Percentiles rank a stretch among this genome's conserved stretches.
Evolutionary conservation across 2,113 vertebrate species (phyloP).

Genomic region (Erythrocebus patas): DNA sequence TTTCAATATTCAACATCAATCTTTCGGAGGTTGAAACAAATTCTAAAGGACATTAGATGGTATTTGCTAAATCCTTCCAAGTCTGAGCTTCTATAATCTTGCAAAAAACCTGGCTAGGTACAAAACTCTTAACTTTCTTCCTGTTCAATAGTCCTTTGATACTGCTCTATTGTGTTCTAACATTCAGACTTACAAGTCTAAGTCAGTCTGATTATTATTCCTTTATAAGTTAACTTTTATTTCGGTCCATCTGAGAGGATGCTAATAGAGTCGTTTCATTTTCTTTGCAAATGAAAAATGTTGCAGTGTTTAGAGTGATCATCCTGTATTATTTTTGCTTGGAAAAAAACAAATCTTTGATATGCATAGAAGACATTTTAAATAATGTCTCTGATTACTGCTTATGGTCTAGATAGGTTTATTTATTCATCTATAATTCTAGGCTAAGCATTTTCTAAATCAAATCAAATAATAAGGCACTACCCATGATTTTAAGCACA

Average conservation of each 20-base stretch:
- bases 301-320: neutral
- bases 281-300: neutral
- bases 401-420: neutral
- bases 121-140: neutral
- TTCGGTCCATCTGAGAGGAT: neutral
- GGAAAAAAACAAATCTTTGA: neutral
- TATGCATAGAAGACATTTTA: neutral
- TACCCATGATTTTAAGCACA: neutral
- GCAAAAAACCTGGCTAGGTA: neutral
- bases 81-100: neutral
- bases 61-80: neutral
- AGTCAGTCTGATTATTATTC: neutral
- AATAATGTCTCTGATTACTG: neutral
- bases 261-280: neutral
- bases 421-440: neutral
- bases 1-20: neutral
- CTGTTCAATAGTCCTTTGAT: neutral
- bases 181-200: neutral
- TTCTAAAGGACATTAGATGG: neutral
- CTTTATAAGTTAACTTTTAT: neutral
- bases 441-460: conserved; percentile 15
- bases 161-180: neutral
- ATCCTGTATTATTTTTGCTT: neutral
- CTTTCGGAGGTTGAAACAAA: neutral
- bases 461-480: neutral